Evolutionary conservation across 2,888 invertebrate genomes (phyloP).

Genomic region (Mythimna impura): DNA sequence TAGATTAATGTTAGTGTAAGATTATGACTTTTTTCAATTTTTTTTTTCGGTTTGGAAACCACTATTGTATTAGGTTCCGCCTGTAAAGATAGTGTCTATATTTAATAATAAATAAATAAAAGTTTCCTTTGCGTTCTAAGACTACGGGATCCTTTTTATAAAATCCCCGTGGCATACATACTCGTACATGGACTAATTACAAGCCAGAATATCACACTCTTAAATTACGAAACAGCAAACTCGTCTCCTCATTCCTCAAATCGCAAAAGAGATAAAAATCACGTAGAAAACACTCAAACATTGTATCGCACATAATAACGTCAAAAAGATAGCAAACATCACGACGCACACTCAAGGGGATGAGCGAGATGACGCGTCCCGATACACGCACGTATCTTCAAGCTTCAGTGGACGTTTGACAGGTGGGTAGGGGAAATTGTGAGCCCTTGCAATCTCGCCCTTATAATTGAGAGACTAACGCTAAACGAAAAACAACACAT

Average conservation of each 20-base stretch:
- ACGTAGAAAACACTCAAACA: conserved; percentile 48
- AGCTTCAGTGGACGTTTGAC: conserved; percentile 76
- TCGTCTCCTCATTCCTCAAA: conserved; percentile 32
- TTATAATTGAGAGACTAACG: conserved; percentile 52
- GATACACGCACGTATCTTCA: conserved; percentile 74
- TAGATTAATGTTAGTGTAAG: too few relatives aligned
- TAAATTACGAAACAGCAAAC: conserved; percentile 15
- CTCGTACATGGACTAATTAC: too few relatives aligned
- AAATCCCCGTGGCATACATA: too few relatives aligned
- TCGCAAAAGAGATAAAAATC: conserved; percentile 57
- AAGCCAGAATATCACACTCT: neutral
- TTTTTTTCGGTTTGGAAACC: too few relatives aligned
- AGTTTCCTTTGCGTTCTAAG: too few relatives aligned
- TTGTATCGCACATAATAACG: conserved; percentile 57
- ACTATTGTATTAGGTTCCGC: too few relatives aligned
- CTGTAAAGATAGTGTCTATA: too few relatives aligned
- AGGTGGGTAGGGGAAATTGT: conserved; percentile 69
- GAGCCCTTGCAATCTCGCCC: conserved; percentile 54
- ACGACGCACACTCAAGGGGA: conserved; percentile 61
- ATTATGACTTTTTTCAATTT: too few relatives aligned
- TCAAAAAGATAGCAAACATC: conserved; percentile 66
- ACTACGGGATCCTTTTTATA: too few relatives aligned
- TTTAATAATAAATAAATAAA: too few relatives aligned
- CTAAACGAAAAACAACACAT: conserved; percentile 47
- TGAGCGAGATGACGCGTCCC: conserved; percentile 72